Base-by-base conservation (phyloP, 1,140 invertebrate species). In the Philotrypesis tridentata region DNA sequence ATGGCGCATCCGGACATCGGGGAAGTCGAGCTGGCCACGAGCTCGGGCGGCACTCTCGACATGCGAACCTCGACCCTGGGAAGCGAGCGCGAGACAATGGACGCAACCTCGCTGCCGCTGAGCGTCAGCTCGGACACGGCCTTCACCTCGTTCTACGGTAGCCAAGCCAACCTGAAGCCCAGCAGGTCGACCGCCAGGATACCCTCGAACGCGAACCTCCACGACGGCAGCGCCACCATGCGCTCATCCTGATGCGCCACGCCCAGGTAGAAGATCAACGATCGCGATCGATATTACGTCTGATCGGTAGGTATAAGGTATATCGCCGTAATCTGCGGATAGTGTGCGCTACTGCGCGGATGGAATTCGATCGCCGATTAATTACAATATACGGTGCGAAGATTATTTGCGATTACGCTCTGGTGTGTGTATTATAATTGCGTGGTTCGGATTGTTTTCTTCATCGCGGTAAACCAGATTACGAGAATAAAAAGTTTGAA, bases 91-190 rank as follows among this genome's bases (percentile, higher is more conserved):
- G 90, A 91, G 83, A 87, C 89, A 0, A 87, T 91, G 84, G 90
- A 92, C 55, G 86, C 87, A 2, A 87, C 85, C n/a, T 89, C 88
- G 70, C 81, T 90, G 68, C 89, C 88, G n/a, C 80, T 91, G 27
- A 91, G 90, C 80, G 87, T 91, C 23, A 95, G 94, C 82, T 93
- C 94, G 27, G 94, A 95, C 82, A 95, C 94, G 23, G 94, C 94
- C 33, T 95, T 95, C 85, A 95, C 94, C 0, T 95, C 94, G 0
- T 95, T 95, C 87, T 94, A 95, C 68, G 94, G 94, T 25, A 93
- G 92, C 83, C 90, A 92, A 79, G 87, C 86, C 6, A 91, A 91
- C 75, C 83, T 87, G 31, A 86, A 87, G 71, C 68, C 85, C 17
- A 83, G 83, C 40, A 83, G 87, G 60, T 88, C 87, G 31, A 83